These are phyloP conservation scores for Stenopsyche tienmushanensis DNA, from an alignment of 1,140 invertebrate genomes.

Conservation along the genomic window DNA sequence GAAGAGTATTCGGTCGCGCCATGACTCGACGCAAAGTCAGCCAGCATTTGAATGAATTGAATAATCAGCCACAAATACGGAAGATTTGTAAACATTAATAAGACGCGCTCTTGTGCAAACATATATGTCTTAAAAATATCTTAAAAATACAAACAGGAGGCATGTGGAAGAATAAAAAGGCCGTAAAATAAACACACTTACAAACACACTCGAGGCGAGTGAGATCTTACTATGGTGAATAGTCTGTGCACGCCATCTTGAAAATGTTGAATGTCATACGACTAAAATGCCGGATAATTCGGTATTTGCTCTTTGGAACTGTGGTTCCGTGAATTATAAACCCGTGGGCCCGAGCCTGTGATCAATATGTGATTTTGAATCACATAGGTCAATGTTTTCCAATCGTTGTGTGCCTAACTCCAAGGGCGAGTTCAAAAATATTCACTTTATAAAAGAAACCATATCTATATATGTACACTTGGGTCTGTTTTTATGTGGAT, in stretches of 20 bases:
- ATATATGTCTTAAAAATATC: constrained; percentile 6
- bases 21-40: not conserved
- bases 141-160: constrained; percentile 26
- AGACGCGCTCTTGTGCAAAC: not conserved
- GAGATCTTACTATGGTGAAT: constrained; percentile 32
- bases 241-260: constrained; percentile 37
- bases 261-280: constrained; percentile 29
- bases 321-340: constrained; percentile 9
- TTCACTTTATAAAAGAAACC: too few relatives aligned
- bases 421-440: too few relatives aligned
- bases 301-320: constrained; percentile 23
- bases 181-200: constrained; percentile 33
- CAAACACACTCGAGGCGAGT: constrained; percentile 20
- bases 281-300: constrained; percentile 30
- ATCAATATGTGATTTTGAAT: not conserved
- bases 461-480: too few relatives aligned
- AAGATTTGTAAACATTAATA: constrained; percentile 1
- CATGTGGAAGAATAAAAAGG: constrained; percentile 30
- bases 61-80: not conserved
- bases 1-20: not conserved
- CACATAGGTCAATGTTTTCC: too few relatives aligned
- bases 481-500: too few relatives aligned
- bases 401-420: too few relatives aligned
- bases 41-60: not conserved
- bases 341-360: constrained; percentile 14